Conservation (phyloP, 2,888 invertebrate species). For the Sympetrum striolatum region DNA sequence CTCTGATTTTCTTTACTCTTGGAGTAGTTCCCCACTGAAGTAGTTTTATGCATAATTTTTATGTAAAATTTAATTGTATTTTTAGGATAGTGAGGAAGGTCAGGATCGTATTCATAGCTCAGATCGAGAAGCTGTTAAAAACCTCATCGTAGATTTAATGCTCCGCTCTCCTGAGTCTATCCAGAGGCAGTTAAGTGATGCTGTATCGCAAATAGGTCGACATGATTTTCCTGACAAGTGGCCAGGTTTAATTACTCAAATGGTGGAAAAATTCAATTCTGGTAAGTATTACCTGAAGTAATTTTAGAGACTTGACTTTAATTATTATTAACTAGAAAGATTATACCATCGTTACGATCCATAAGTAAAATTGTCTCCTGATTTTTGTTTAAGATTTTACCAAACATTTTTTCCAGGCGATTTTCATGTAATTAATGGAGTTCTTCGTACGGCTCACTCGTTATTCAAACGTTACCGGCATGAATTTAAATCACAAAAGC, state of each 20-base stretch:
- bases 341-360: too few species aligned
- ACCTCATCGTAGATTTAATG: slow-evolving; percentile 90
- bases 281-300: slow-evolving; percentile 59
- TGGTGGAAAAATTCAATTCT: slow-evolving; percentile 90
- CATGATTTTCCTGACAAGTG: slow-evolving; percentile 97
- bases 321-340: background rate
- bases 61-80: background rate
- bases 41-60: background rate
- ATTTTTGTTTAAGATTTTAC: too few species aligned
- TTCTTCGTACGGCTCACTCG: slow-evolving; percentile 94
- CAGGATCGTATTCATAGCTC: slow-evolving; percentile 78
- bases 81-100: slow-evolving; percentile 73
- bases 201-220: slow-evolving; percentile 94
- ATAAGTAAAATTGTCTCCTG: too few species aligned
- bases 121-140: slow-evolving; percentile 83
- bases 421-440: slow-evolving; percentile 93
- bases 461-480: slow-evolving; percentile 94
- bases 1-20: background rate
- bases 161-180: slow-evolving; percentile 87
- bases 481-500: slow-evolving; percentile 91
- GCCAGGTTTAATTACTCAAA: slow-evolving; percentile 90
- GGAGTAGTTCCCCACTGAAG: background rate
- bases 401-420: slow-evolving; percentile 68
- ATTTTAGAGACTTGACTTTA: background rate
- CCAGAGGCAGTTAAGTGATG: slow-evolving; percentile 94